Evolutionary conservation across 2,888 invertebrate species (phyloP), one percentile per base, ranked within the genome.

Genomic region (Ellobium chinense): DNA sequence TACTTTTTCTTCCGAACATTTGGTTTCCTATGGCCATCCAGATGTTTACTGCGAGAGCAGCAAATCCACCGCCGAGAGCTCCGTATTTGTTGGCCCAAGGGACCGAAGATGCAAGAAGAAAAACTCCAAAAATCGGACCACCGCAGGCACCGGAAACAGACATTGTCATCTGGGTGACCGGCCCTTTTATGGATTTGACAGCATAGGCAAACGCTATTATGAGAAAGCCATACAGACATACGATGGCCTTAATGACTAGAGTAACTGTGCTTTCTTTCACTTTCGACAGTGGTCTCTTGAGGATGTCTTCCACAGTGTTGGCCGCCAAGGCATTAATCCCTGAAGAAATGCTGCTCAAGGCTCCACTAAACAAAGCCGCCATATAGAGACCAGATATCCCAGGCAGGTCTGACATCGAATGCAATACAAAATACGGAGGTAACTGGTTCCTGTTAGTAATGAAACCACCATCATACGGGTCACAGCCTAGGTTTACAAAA

Each of bases 291-390:
- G 80, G 78, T 18, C 62, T 60, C 2, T 69, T 82, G 14, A 88
- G 79, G 39, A 88, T 69, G 65, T 88, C 88, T 60, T 87, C 86
- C 58, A 87, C 78, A 0, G 87, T 87, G 75, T 86, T 88, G 34
- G 87, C 87, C 9, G 87, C 83, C 82, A 88, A 78, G 0, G 87
- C 81, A 66, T 87, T 88, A 31, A 88, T 87, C 27, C 88, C 88
- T 78, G 39, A 4, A 27, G 4, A 36, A 37, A n/a, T 24, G 1
- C 63, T 66, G 66, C 75, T 72, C 37, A 81, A 27, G 12, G 78
- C 60, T 1, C 29, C 76, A 62, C 75, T 65, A 29, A 70, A 76
- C 34, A 69, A 21, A 14, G 63, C 63, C 27, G 70, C 54, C 68
- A 81, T 39, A 54, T 27, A 81, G 9, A 81, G 63, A 1, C 73